Base-by-base conservation (phyloP, 2,888 invertebrate species). In the Pammene fasciana region DNA sequence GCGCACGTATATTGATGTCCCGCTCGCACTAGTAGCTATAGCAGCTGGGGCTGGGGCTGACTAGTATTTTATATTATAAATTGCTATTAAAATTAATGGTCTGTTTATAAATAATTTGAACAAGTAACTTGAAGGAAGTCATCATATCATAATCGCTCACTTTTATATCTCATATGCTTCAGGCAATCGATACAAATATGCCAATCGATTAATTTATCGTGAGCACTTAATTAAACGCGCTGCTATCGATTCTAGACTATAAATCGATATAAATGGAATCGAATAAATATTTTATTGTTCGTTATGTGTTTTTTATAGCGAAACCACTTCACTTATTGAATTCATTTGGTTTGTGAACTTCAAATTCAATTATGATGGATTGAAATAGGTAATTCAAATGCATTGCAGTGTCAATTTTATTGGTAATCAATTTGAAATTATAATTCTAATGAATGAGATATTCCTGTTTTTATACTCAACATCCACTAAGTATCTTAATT, bases 251-350 rank as follows among this genome's bases (percentile, higher is more conserved):
- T 68, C 45, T 52, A 48, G 45, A 45, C 38, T 52, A 65, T 68
- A 68, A 68, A 68, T 68, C 68, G 64, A 50, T 59, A 52, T 57
- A 64, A 68, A 64, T 46, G 64, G 50, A 52, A 65, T 65, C 64
- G 52, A 59, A 68, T 64, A 56, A 34, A 59, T 52, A 64, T 68
- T 64, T 68, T 65, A 64, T 61, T 45, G 64, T 64, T 18, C n/a
- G 34, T 52, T 57, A 48, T 46, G 41, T 18, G 41, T 57, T 68
- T 68, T 68, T 68, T 68, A 68, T 68, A 57, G 64, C 57, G 36
- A 64, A 64, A 64, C 57, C 18, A 59, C 36, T 36, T 14, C 64
- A 41, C 14, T 18, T 64, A 64, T 64, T 64, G 56, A 62, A 64
- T 68, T 54, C 14, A 60, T 54, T 50, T 43, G 43, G 62, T 16